A percentile compares a stretch with the other conserved stretches of the same genome.
phyloP scores from a whole-genome alignment of 2,888 invertebrate species.

The Vannuccia rotundouncinata region DNA sequence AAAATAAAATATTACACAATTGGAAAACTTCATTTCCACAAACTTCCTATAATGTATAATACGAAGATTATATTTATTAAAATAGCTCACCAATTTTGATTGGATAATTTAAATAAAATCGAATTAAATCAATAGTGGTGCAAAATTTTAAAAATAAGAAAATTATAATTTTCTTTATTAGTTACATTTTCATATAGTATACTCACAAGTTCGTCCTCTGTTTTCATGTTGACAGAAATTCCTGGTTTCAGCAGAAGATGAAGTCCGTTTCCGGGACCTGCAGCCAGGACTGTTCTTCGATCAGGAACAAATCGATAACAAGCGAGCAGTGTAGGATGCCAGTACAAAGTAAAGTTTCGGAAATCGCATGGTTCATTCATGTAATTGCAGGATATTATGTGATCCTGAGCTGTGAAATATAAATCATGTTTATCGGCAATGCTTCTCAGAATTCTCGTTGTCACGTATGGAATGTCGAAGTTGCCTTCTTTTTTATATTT shows the following conservation, averaged over 20 bases:
- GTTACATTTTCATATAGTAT: no score
- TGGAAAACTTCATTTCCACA: no score
- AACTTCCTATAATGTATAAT: no score
- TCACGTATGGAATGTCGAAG: background rate
- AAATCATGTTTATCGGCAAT: constrained; percentile 1
- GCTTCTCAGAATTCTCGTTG: background rate
- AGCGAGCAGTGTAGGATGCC: background rate
- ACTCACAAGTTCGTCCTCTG: background rate
- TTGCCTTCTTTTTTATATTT: background rate
- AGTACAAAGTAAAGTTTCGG: constrained; percentile 1
- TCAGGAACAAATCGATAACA: constrained; percentile 8
- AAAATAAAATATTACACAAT: no score
- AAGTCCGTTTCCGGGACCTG: background rate
- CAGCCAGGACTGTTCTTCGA: background rate
- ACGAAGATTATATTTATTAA: no score
- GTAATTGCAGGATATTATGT: background rate
- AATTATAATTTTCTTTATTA: no score
- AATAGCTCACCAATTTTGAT: no score
- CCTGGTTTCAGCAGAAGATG: background rate
- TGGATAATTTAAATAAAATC: no score
- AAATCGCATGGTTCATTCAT: background rate
- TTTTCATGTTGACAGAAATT: background rate
- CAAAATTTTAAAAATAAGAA: no score
- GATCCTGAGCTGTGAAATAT: background rate
- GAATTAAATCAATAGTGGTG: no score